Conservation (phyloP, 1,140 invertebrate genomes). For the Stenopsyche tienmushanensis region DNA sequence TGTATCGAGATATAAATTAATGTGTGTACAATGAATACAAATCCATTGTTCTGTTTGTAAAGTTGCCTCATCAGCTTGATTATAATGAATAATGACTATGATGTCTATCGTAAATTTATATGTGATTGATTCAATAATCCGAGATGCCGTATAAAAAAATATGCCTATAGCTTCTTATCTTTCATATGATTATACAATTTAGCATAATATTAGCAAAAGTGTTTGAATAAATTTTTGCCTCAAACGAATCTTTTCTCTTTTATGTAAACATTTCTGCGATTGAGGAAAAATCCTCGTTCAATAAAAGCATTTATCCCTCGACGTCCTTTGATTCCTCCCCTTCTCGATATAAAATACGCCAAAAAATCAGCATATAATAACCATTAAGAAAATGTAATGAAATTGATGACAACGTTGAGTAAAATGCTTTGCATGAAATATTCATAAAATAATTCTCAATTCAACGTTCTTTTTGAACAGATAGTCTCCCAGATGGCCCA, state of each 20-base stretch:
- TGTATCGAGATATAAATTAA: too few relatives aligned
- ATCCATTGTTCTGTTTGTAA: too few relatives aligned
- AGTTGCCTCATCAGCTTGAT: too few relatives aligned
- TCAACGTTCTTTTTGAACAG: not conserved
- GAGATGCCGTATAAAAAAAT: too few relatives aligned
- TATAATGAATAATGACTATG: too few relatives aligned
- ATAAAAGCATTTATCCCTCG: not conserved
- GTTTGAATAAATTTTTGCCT: not conserved
- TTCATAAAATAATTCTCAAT: slow-evolving; percentile 21
- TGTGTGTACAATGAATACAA: too few relatives aligned
- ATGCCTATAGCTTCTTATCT: too few relatives aligned
- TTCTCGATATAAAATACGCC: not conserved
- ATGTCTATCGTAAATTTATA: too few relatives aligned
- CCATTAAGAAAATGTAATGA: slow-evolving; percentile 7
- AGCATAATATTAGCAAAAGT: too few relatives aligned
- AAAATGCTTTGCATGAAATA: slow-evolving; percentile 15
- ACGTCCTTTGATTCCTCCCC: not conserved
- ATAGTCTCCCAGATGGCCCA: not conserved
- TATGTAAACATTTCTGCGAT: not conserved
- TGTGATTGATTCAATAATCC: too few relatives aligned
- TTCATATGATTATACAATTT: too few relatives aligned
- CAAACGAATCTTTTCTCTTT: not conserved
- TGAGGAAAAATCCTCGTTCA: not conserved
- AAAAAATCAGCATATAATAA: not conserved
- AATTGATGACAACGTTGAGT: slow-evolving; percentile 16